These are phyloP conservation scores for Zenarchopterus dispar DNA, from an alignment of 2,797 vertebrate genomes.

Conservation along the genomic window DNA sequence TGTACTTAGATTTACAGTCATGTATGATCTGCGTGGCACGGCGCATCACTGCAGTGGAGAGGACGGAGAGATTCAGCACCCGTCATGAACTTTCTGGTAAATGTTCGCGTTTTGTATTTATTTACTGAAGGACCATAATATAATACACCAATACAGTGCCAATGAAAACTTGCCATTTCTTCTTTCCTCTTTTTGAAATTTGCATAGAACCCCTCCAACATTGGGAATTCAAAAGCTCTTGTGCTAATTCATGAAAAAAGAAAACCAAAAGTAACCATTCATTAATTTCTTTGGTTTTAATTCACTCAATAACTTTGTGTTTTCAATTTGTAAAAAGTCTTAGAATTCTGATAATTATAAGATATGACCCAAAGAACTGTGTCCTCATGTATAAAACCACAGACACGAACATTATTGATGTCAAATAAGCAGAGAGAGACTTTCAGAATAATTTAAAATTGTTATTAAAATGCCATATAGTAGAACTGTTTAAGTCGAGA, in stretches of 20 bases:
- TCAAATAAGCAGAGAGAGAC: not conserved
- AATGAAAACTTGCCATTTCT: not conserved
- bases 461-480: not conserved
- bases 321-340: too few relatives aligned
- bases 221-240: not conserved
- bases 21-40: constrained; percentile 99
- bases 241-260: too few relatives aligned
- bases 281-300: too few relatives aligned
- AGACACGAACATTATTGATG: not conserved
- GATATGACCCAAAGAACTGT: not conserved
- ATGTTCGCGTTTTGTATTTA: constrained; percentile 13
- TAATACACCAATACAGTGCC: not conserved
- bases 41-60: constrained; percentile 90
- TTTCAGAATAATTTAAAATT: not conserved
- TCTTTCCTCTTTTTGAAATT: too few relatives aligned
- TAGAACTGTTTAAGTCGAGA: not conserved
- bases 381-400: not conserved
- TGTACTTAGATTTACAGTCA: constrained; percentile 91
- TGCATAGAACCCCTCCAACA: too few relatives aligned
- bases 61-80: constrained; percentile 94
- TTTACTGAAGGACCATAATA: not conserved
- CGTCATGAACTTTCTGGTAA: constrained; percentile 96
- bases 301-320: too few relatives aligned
- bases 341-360: too few relatives aligned
- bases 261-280: too few relatives aligned